phyloP scores from a whole-genome alignment of 2,797 vertebrate species.

The Otus scops region DNA sequence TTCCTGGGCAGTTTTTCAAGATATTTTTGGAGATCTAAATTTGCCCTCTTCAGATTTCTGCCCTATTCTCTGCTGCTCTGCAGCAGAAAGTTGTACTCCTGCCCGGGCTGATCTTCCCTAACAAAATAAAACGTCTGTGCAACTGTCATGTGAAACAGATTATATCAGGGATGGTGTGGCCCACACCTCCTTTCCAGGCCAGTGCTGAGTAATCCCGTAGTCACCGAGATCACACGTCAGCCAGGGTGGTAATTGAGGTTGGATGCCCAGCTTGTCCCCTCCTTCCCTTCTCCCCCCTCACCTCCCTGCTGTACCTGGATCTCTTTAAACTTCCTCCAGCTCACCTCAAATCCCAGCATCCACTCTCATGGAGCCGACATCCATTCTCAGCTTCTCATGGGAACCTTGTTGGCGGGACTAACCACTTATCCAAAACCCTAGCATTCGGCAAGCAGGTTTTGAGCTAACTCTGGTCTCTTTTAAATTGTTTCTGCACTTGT shows the following conservation, averaged over 20 bases:
- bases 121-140: neutral
- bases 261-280: conserved; percentile 43
- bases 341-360: conserved; percentile 53
- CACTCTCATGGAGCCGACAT: neutral
- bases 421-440: conserved; percentile 23
- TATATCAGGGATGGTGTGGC: conserved; percentile 46
- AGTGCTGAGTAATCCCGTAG: conserved; percentile 43
- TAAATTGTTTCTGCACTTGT: conserved; percentile 42
- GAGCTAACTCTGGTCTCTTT: conserved; percentile 5
- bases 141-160: conserved; percentile 56
- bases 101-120: neutral
- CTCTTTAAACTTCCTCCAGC: conserved; percentile 68
- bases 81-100: neutral
- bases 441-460: conserved; percentile 13
- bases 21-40: neutral
- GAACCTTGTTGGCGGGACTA: conserved; percentile 53
- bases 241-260: conserved; percentile 48
- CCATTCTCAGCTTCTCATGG: conserved; percentile 53
- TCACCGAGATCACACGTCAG: conserved; percentile 31
- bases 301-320: neutral
- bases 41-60: neutral
- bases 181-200: conserved; percentile 50
- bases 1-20: neutral
- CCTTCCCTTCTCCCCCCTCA: conserved; percentile 30
- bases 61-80: neutral